Base-by-base conservation (phyloP, 2,113 vertebrate species). In the Otocyon megalotis region DNA sequence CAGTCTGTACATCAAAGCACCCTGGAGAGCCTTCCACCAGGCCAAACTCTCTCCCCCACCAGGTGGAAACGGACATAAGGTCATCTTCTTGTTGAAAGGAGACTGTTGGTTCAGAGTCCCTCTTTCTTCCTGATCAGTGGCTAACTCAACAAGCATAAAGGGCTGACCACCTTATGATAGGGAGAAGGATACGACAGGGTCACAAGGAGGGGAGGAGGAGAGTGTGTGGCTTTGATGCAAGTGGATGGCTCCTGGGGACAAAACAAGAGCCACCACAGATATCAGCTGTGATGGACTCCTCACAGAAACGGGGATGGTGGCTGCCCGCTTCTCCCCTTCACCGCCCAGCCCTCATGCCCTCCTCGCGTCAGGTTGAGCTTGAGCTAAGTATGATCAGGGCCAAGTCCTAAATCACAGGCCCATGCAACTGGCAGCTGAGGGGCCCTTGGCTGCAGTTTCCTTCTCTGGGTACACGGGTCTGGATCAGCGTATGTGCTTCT, bases 391-490 rank as follows among this genome's bases (percentile, higher is more conserved):
- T 48, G 54, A 28, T 8, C 54, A 26, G 8, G 20, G 48, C 28
- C 53, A 56, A 88, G 93, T 53, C 48, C 63, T 72, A n/a, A 63
- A 54, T 62, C 48, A n/a, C 37, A n/a, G 53, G 13, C 50, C 56
- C 4, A 0, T 10, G 79, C 17, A 19, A 1, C 43, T 0, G 1
- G 37, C 53, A 43, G 28, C 74, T 65, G 13, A 20, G 13, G 43
- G 15, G 35, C 22, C 0, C 48, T 82, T 15, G 0, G 32, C 54
- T 32, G 3, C 2, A 0, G 24, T 26, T 54, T 63, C 87, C 43
- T 2, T 30, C 69, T 54, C 65, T 2, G 26, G 35, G 3, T 65
- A 17, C 7, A 0, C 7, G 56, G 5, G n/a, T 72, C 81, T 53
- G 10, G 5, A 5, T 63, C 50, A 3, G 8, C 0, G 13, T n/a